Evolutionary conservation across 1,140 invertebrate genomes (phyloP).

Genomic region (Caenorhabditis brenneri): DNA sequence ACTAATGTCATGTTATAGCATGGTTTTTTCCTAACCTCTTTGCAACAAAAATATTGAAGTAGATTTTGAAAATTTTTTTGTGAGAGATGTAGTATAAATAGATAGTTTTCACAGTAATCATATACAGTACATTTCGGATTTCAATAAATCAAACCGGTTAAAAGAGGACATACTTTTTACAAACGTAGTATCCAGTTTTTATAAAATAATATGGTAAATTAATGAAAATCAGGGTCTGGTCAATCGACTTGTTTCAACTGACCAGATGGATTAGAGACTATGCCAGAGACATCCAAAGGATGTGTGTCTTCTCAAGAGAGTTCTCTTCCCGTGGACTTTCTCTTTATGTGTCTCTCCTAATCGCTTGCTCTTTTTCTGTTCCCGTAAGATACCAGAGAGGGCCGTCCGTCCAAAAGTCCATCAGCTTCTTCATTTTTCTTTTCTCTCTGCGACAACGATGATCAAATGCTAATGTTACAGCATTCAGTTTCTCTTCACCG

Average conservation of each 20-base stretch:
- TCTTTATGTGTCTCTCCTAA: not conserved
- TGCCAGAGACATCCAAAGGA: not conserved
- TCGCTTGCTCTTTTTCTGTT: not conserved
- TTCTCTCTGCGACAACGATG: not conserved
- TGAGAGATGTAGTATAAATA: too few species aligned
- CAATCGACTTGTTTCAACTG: not conserved
- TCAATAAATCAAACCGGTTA: not conserved
- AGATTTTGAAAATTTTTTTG: too few species aligned
- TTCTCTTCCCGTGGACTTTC: conserved; percentile 19
- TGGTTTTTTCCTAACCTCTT: too few species aligned
- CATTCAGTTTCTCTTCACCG: not conserved
- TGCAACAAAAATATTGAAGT: too few species aligned
- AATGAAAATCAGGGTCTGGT: not conserved
- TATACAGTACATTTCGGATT: too few species aligned
- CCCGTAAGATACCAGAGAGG: conserved; percentile 11
- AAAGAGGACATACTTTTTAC: too few species aligned
- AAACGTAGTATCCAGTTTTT: too few species aligned
- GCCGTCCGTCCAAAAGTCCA: not conserved
- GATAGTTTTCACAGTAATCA: too few species aligned
- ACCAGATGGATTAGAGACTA: not conserved
- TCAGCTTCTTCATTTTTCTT: not conserved
- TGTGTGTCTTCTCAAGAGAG: conserved; percentile 21
- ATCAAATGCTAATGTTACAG: conserved; percentile 13
- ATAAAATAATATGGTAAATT: not conserved
- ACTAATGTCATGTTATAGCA: not conserved